A percentile compares a stretch with the other conserved stretches of the same genome.
Evolutionary conservation across 2,113 vertebrate genomes (phyloP).

Genomic region (Trichomycterus rosablanca): DNA sequence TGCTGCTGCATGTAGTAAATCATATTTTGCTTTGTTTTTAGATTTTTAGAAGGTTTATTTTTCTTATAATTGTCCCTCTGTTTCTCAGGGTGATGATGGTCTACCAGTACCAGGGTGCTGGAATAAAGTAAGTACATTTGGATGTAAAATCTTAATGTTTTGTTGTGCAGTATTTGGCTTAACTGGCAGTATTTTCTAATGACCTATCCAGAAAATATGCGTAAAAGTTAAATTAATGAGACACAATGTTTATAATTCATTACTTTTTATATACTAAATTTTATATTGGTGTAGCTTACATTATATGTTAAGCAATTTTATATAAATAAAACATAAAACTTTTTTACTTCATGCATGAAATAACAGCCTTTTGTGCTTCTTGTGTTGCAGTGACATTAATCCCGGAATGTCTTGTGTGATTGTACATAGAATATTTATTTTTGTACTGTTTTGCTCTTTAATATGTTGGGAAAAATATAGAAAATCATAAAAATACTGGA

Average conservation of each 20-base stretch:
- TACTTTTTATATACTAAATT: background rate
- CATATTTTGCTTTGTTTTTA: too few relatives aligned
- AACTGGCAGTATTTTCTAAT: too few relatives aligned
- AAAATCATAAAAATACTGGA: conserved; percentile 48
- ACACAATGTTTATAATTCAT: too few relatives aligned
- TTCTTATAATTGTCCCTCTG: conserved; percentile 2
- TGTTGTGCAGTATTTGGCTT: too few relatives aligned
- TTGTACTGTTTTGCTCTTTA: conserved; percentile 63
- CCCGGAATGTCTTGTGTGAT: conserved; percentile 67
- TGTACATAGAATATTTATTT: conserved; percentile 81
- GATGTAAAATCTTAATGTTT: too few relatives aligned
- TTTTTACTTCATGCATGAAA: conserved; percentile 37
- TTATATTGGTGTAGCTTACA: too few relatives aligned
- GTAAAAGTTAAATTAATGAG: too few relatives aligned
- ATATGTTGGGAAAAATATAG: conserved; percentile 44
- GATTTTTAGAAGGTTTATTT: too few relatives aligned
- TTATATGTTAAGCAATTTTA: too few relatives aligned
- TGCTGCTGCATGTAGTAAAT: too few relatives aligned
- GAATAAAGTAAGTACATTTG: conserved; percentile 71
- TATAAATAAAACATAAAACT: background rate
- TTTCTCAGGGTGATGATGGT: conserved; percentile 69
- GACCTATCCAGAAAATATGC: too few relatives aligned
- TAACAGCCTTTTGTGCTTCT: conserved; percentile 54
- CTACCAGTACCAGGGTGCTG: conserved; percentile 74
- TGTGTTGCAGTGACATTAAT: conserved; percentile 74